These are phyloP conservation scores for Chaenodraco wilsoni DNA, from an alignment of 2,797 vertebrate species.

Conservation along the genomic window DNA sequence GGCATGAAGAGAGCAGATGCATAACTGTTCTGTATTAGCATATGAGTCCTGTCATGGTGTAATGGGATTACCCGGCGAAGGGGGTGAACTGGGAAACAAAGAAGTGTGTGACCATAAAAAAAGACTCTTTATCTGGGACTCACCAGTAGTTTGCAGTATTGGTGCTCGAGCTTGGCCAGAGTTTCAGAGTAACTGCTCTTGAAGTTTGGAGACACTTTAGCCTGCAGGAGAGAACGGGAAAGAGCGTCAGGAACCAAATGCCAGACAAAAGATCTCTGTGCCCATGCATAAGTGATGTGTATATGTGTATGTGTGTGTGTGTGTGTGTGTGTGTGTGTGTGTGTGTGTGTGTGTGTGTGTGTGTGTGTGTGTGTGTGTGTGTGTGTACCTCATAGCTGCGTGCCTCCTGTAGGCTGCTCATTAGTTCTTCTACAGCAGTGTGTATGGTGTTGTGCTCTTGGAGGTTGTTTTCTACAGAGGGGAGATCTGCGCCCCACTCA, in stretches of 20 bases:
- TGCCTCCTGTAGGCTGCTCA: constrained; percentile 91
- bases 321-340: constrained; percentile 8
- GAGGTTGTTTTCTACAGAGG: constrained; percentile 92
- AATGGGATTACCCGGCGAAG: constrained; percentile 64
- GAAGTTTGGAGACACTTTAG: constrained; percentile 93
- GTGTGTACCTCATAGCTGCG: constrained; percentile 88
- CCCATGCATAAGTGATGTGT: background rate
- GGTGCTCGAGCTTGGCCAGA: constrained; percentile 93
- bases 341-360: constrained; percentile 9
- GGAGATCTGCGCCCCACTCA: constrained; percentile 95
- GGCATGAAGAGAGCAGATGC: constrained; percentile 39
- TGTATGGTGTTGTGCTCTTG: constrained; percentile 91
- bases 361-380: constrained; percentile 16
- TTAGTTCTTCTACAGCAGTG: constrained; percentile 89
- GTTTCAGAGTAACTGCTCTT: constrained; percentile 93
- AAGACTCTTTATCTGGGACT: constrained; percentile 65
- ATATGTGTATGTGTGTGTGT: constrained; percentile 9
- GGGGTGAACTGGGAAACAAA: constrained; percentile 45
- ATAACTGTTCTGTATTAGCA: constrained; percentile 33
- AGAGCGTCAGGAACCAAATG: constrained; percentile 4
- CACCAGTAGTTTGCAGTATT: constrained; percentile 97
- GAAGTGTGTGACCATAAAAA: background rate
- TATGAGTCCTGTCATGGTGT: constrained; percentile 45
- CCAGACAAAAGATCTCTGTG: background rate
- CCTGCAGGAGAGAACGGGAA: constrained; percentile 71